A percentile compares a stretch with the other conserved stretches of the same genome.
These are phyloP conservation scores for Aurelia coerulea DNA, from an alignment of 30 jellyfish, hydroid and myxozoan genomes.

Conservation along the genomic window DNA sequence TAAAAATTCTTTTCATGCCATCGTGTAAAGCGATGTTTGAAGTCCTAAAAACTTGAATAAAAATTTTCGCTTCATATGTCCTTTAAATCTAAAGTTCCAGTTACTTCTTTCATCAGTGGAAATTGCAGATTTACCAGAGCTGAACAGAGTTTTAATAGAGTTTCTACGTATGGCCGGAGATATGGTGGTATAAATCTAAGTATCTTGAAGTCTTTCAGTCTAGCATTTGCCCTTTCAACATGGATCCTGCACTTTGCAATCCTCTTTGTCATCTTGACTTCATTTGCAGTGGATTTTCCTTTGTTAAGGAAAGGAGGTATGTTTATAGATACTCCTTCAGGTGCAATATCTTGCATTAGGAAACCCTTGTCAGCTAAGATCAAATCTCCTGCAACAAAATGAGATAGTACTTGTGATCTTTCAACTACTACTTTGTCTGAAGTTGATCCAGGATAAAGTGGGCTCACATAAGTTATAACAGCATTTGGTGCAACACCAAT, in stretches of 20 bases:
- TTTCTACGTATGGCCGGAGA: constrained; percentile 13
- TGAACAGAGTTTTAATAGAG: constrained; percentile 27
- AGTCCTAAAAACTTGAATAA: no score
- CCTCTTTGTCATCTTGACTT: constrained; percentile 13
- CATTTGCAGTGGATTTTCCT: constrained; percentile 17
- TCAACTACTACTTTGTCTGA: not conserved
- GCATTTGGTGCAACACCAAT: constrained; percentile 62
- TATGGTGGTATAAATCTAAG: constrained; percentile 14
- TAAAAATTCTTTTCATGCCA: no score
- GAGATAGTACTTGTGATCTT: constrained; percentile 6
- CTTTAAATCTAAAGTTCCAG: not conserved
- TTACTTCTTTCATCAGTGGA: constrained; percentile 19
- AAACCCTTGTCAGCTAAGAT: constrained; percentile 58
- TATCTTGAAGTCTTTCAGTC: constrained; percentile 10
- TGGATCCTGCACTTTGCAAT: constrained; percentile 45
- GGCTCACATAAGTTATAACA: not conserved
- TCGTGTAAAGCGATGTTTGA: no score
- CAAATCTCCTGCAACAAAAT: constrained; percentile 30
- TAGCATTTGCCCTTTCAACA: constrained; percentile 46
- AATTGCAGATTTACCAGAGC: constrained; percentile 1
- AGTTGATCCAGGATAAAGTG: no score
- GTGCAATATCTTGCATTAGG: constrained; percentile 36
- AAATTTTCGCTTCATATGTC: no score
- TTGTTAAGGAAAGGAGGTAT: constrained; percentile 25
- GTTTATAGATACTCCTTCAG: constrained; percentile 26